phyloP scores from a whole-genome alignment of 2,888 invertebrate genomes.

The Pomacea canaliculata region DNA sequence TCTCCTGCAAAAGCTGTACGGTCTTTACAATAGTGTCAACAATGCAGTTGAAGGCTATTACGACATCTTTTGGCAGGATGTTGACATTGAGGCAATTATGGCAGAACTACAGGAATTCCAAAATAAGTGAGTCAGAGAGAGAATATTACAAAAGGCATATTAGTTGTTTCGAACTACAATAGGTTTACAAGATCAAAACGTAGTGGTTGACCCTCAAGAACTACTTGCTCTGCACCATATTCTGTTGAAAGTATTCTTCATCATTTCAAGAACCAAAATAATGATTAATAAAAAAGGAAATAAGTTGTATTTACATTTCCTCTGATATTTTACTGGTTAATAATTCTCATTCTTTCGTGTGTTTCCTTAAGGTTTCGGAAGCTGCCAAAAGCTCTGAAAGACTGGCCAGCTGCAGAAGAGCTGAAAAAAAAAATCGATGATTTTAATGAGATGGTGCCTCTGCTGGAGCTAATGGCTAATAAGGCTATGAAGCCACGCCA shows the following conservation, averaged over 20 bases:
- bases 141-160: too few species aligned
- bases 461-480: slow-evolving; percentile 89
- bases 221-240: too few species aligned
- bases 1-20: slow-evolving; percentile 67
- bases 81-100: slow-evolving; percentile 68
- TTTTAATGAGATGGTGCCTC: slow-evolving; percentile 88
- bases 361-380: slow-evolving; percentile 77
- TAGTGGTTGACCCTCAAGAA: too few species aligned
- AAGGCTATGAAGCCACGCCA: slow-evolving; percentile 87
- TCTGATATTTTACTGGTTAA: too few species aligned
- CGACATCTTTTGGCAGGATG: slow-evolving; percentile 68
- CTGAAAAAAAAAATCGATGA: slow-evolving; percentile 90
- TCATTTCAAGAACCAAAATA: too few species aligned
- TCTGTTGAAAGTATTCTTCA: too few species aligned
- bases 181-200: too few species aligned
- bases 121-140: slow-evolving; percentile 52
- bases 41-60: slow-evolving; percentile 66
- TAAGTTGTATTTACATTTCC: too few species aligned
- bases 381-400: slow-evolving; percentile 86
- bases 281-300: too few species aligned
- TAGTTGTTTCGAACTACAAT: too few species aligned
- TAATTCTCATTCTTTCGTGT: too few species aligned
- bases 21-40: slow-evolving; percentile 66
- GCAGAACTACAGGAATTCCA: slow-evolving; percentile 64
- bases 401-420: slow-evolving; percentile 89